Evolutionary conservation across 2,797 vertebrate species (phyloP).

Genomic region (Spheniscus humboldti): DNA sequence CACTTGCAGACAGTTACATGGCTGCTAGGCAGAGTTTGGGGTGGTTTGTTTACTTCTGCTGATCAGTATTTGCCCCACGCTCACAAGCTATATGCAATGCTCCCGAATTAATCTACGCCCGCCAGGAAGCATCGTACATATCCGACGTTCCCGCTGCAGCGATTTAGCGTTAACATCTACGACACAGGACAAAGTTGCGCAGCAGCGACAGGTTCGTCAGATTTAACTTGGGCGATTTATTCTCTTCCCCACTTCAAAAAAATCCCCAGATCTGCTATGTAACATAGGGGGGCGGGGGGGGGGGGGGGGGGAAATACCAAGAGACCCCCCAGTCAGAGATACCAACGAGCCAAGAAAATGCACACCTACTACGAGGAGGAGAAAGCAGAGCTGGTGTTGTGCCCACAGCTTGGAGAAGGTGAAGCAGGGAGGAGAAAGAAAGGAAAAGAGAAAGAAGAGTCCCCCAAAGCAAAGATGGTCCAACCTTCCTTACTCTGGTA

Average conservation of each 20-base stretch:
- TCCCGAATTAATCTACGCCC: constrained; percentile 44
- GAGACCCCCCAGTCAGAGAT: constrained; percentile 53
- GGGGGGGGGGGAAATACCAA: not conserved
- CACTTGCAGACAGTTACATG: constrained; percentile 42
- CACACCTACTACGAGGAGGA: constrained; percentile 60
- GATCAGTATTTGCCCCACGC: not conserved
- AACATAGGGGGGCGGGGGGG: not conserved
- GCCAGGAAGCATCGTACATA: constrained; percentile 28
- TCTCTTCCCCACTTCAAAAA: not conserved
- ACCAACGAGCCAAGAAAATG: constrained; percentile 76
- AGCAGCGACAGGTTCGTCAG: not conserved
- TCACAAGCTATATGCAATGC: not conserved
- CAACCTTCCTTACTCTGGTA: constrained; percentile 61
- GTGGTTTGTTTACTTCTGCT: not conserved
- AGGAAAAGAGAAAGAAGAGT: constrained; percentile 51
- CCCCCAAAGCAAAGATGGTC: constrained; percentile 69
- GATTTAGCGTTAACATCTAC: not conserved
- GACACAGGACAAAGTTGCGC: not conserved
- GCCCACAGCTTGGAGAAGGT: constrained; percentile 63
- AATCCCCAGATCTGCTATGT: not conserved
- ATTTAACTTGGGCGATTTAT: not conserved
- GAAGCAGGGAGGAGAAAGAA: constrained; percentile 18
- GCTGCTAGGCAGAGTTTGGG: constrained; percentile 28
- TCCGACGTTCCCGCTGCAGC: not conserved
- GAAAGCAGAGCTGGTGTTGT: constrained; percentile 63